Base-by-base conservation (phyloP, 2,888 invertebrate genomes). In the Leucophenga maculata region DNA sequence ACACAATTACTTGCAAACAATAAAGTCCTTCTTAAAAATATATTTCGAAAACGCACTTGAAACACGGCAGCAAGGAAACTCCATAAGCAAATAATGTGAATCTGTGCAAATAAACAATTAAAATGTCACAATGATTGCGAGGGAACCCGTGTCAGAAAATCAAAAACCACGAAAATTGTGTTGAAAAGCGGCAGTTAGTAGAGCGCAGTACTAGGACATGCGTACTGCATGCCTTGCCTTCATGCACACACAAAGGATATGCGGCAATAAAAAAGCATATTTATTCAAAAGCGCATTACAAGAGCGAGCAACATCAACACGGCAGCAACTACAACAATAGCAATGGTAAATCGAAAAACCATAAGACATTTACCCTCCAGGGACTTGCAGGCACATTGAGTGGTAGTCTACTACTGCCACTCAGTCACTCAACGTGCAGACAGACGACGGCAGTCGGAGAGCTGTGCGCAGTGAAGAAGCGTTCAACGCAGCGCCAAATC, bases 61-160 rank as follows among this genome's bases (percentile, higher is more conserved):
- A 50, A 50, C 8, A 50, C 50, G 50, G 50, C 50, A 39, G 18
- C 39, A 11, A 8, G 39, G 8, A 39, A 39, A 39, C 54, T 65
- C 74, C 73, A 65, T 73, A 69, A 72, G 73, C 75, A 79, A 76
- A 79, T 54, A 54, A 54, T 6, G n/a, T 52, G 62, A 68, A 68
- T 68, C 80, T 73, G 73, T 32, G 84, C 83, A 81, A 82, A 82
- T 82, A 82, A 82, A 82, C 82, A 82, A 82, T 82, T 82, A 82
- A 82, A 82, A 84, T 82, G 82, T 82, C 82, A 82, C 82, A 84
- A 84, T 79, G 82, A 84, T 82, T 84, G 84, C 75, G 77, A 71
- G 72, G 75, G 79, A 78, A 83, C 84, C 82, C 82, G 83, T 82
- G 84, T 82, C 82, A 82, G 82, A 78, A 76, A 82, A 82, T 82